phyloP scores from a whole-genome alignment of 1,140 invertebrate species.

The Pseudomyrmex sp. region DNA sequence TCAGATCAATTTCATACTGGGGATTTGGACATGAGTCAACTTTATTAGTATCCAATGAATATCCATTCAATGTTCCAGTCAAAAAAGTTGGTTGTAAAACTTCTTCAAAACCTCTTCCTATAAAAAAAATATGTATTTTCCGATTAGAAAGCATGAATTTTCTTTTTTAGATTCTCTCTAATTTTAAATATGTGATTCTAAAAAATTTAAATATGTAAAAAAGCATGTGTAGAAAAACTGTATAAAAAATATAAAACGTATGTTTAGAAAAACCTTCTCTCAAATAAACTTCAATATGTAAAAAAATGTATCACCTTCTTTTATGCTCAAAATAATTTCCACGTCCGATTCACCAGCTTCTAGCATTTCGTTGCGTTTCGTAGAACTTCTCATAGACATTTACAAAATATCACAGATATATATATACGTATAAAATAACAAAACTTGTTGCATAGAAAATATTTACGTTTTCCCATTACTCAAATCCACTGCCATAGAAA shows the following conservation, averaged over 20 bases:
- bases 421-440: slow-evolving; percentile 64
- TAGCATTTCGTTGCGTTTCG: slow-evolving; percentile 79
- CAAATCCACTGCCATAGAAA: slow-evolving; percentile 67
- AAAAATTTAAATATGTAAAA: neutral
- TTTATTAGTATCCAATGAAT: slow-evolving; percentile 84
- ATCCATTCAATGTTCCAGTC: slow-evolving; percentile 84
- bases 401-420: too few species aligned
- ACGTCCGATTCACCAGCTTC: slow-evolving; percentile 81
- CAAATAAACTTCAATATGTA: slow-evolving; percentile 51
- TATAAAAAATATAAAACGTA: too few species aligned
- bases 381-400: slow-evolving; percentile 22
- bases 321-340: slow-evolving; percentile 85
- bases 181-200: slow-evolving; percentile 3
- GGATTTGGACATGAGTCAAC: slow-evolving; percentile 79
- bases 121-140: too few species aligned
- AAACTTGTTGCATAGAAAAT: slow-evolving; percentile 28
- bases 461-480: slow-evolving; percentile 48
- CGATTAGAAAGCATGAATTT: neutral
- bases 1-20: slow-evolving; percentile 83
- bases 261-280: neutral
- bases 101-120: slow-evolving; percentile 84
- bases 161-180: neutral
- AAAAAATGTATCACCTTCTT: slow-evolving; percentile 80
- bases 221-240: neutral
- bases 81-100: slow-evolving; percentile 82